Evolutionary conservation across 2,888 invertebrate species (phyloP).

Genomic region (Brachynemurus nebulosus): DNA sequence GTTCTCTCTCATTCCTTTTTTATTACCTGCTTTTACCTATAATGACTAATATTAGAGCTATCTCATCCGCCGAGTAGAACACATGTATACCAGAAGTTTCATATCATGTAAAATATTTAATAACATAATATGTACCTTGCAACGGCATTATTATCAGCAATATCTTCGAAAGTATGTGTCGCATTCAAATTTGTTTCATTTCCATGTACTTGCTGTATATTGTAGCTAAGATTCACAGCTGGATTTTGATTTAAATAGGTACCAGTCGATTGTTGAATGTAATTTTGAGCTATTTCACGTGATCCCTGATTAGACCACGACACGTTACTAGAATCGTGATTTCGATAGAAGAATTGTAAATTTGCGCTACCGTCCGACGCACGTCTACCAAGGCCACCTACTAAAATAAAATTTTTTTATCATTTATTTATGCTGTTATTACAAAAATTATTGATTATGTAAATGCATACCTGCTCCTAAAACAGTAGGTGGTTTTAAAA

Average conservation of each 20-base stretch:
- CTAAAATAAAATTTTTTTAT: constrained; percentile 27
- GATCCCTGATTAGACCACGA: constrained; percentile 42
- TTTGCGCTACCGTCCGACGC: constrained; percentile 95
- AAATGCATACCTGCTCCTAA: constrained; percentile 56
- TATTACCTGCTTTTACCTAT: too few relatives aligned
- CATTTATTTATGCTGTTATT: too few relatives aligned
- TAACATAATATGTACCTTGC: constrained; percentile 30
- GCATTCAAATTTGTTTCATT: constrained; percentile 12
- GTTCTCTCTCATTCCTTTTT: too few relatives aligned
- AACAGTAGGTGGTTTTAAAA: constrained; percentile 84
- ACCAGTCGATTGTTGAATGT: constrained; percentile 1
- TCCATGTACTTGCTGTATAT: not conserved
- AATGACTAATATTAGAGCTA: too few relatives aligned
- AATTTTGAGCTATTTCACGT: constrained; percentile 26
- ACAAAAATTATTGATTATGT: not conserved
- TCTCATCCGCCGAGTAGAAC: too few relatives aligned
- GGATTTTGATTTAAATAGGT: not conserved
- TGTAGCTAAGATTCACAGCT: not conserved
- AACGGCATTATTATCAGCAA: constrained; percentile 36
- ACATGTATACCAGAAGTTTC: too few relatives aligned
- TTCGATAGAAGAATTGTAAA: constrained; percentile 54
- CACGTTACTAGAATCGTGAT: constrained; percentile 27
- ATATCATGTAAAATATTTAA: too few relatives aligned
- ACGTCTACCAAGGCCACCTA: constrained; percentile 72
- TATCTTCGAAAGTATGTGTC: constrained; percentile 29